Percentiles rank a stretch among this genome's conserved stretches.
Evolutionary conservation across 2,797 vertebrate species (phyloP).

Genomic region (Eleutherodactylus coqui): DNA sequence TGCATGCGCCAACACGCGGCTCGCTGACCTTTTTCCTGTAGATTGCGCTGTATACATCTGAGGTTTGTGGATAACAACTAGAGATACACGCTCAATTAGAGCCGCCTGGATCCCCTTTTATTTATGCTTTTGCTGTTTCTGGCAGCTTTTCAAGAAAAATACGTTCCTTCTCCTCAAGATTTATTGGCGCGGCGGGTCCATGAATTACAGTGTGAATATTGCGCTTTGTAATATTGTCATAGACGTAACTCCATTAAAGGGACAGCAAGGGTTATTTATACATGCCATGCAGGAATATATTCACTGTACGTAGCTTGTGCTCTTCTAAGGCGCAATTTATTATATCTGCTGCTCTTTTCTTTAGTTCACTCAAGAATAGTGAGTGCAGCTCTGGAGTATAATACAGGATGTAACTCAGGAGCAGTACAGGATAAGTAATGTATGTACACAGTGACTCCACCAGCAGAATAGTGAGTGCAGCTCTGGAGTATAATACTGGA

Average conservation of each 20-base stretch:
- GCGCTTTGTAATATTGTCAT: not conserved
- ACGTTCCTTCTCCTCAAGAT: not conserved
- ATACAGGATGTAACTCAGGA: not conserved
- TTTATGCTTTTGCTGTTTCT: not conserved
- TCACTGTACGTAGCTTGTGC: not conserved
- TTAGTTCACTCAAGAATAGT: not conserved
- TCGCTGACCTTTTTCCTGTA: not conserved
- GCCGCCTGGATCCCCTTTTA: not conserved
- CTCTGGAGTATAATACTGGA: too few species aligned
- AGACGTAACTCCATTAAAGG: not conserved
- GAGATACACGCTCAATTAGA: not conserved
- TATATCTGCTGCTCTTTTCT: not conserved
- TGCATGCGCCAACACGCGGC: not conserved
- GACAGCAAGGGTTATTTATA: not conserved
- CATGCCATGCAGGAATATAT: not conserved
- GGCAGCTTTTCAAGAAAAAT: not conserved
- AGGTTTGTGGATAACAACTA: not conserved
- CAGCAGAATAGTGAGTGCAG: too few species aligned
- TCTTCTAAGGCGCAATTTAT: not conserved
- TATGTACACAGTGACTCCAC: too few species aligned
- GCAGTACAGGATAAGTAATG: too few species aligned
- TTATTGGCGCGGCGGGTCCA: not conserved
- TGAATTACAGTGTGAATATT: not conserved
- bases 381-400: too few species aligned
- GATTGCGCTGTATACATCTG: not conserved